phyloP scores from a whole-genome alignment of 2,888 invertebrate species.

The Neoscelio sp. region DNA sequence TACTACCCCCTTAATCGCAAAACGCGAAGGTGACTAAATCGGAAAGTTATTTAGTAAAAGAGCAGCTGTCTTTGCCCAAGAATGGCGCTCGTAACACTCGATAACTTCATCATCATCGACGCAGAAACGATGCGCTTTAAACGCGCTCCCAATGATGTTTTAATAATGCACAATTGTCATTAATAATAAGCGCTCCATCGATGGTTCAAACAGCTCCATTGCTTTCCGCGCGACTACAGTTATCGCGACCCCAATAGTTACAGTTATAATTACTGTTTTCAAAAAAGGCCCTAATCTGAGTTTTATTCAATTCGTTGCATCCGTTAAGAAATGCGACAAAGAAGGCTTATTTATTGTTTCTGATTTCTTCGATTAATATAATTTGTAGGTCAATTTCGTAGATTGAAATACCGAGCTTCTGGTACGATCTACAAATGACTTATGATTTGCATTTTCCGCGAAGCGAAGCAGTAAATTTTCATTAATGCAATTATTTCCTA shows the following conservation, averaged over 20 bases:
- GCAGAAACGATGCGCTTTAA: neutral
- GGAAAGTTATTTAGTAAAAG: slow-evolving; percentile 10
- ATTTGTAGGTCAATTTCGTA: slow-evolving; percentile 31
- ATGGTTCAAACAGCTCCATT: neutral
- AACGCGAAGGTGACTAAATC: no score
- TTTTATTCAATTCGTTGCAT: no score
- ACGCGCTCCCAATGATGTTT: slow-evolving; percentile 23
- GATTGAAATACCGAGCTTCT: no score
- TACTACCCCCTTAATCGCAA: no score
- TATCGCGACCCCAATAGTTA: slow-evolving; percentile 15
- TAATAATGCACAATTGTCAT: slow-evolving; percentile 44
- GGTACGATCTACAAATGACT: slow-evolving; percentile 2
- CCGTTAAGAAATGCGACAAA: no score
- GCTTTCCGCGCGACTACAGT: slow-evolving; percentile 24
- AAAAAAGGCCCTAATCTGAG: no score
- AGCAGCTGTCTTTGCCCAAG: slow-evolving; percentile 20
- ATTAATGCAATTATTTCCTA: slow-evolving; percentile 16
- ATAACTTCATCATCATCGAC: slow-evolving; percentile 4
- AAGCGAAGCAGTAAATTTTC: slow-evolving; percentile 17
- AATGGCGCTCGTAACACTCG: neutral
- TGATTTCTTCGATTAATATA: slow-evolving; percentile 14
- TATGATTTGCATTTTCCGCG: no score
- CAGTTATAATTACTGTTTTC: slow-evolving; percentile 15
- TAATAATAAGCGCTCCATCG: slow-evolving; percentile 2
- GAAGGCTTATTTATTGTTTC: no score